phyloP scores from a whole-genome alignment of 2,113 vertebrate genomes.

The Rynchops niger region DNA sequence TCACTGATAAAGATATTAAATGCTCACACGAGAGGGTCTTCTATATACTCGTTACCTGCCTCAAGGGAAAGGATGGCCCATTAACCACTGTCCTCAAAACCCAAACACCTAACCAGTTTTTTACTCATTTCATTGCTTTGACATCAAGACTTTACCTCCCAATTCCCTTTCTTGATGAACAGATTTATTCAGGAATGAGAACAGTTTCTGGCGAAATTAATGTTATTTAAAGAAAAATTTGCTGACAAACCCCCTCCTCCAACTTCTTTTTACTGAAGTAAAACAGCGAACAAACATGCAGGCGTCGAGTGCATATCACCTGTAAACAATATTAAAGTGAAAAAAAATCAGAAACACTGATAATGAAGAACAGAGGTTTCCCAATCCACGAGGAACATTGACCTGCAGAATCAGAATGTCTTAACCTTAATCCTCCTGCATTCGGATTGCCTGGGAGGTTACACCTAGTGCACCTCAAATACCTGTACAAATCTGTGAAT shows the following conservation, averaged over 20 bases:
- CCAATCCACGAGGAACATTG: background rate
- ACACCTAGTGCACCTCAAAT: background rate
- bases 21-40: rapidly evolving
- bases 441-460: background rate
- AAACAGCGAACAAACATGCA: background rate
- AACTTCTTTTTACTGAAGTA: background rate
- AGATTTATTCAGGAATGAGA: background rate
- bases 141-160: background rate
- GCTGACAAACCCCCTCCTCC: background rate
- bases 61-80: background rate
- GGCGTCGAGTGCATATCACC: background rate
- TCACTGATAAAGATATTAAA: background rate
- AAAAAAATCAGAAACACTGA: background rate
- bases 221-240: background rate
- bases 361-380: background rate
- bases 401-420: background rate
- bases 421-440: background rate
- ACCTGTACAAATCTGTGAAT: background rate
- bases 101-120: background rate
- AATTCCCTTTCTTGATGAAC: background rate
- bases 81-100: background rate
- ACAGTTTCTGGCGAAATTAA: background rate
- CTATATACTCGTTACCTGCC: background rate
- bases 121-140: too few relatives aligned
- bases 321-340: background rate